Evolutionary conservation across 53 echinoderm and acorn worm genomes (phyloP).

Genomic region (Echinometra lucunter): DNA sequence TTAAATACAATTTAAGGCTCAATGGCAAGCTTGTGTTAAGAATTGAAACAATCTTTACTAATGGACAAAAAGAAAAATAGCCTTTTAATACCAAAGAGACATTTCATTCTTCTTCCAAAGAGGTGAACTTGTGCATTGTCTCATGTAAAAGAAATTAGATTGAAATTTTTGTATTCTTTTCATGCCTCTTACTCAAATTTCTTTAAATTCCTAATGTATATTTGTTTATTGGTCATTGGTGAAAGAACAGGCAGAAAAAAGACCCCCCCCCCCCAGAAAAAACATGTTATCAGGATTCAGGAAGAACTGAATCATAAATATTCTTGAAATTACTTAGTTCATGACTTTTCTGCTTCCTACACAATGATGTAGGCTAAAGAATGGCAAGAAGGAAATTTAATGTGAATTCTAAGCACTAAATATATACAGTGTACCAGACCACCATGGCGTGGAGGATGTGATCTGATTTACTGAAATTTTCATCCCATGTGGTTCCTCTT

Average conservation of each 20-base stretch:
- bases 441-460: neutral
- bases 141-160: neutral
- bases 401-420: neutral
- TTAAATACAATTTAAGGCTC: too few species aligned
- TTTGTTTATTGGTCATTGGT: neutral
- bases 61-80: too few species aligned
- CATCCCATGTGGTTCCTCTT: neutral
- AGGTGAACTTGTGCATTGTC: too few species aligned
- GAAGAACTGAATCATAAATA: neutral
- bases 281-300: neutral
- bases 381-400: conserved; percentile 18
- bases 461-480: neutral
- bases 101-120: too few species aligned
- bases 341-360: neutral
- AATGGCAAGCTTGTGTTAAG: too few species aligned
- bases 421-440: neutral
- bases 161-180: neutral
- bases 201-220: neutral
- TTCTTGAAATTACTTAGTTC: neutral
- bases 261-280: neutral
- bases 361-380: neutral
- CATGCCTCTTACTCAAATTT: neutral
- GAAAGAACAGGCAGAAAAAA: too few species aligned
- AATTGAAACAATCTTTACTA: too few species aligned
- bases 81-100: too few species aligned